A percentile compares a stretch with the other conserved stretches of the same genome.
Evolutionary conservation across 2,113 vertebrate genomes (phyloP).

Genomic region (Cavia porcellus): DNA sequence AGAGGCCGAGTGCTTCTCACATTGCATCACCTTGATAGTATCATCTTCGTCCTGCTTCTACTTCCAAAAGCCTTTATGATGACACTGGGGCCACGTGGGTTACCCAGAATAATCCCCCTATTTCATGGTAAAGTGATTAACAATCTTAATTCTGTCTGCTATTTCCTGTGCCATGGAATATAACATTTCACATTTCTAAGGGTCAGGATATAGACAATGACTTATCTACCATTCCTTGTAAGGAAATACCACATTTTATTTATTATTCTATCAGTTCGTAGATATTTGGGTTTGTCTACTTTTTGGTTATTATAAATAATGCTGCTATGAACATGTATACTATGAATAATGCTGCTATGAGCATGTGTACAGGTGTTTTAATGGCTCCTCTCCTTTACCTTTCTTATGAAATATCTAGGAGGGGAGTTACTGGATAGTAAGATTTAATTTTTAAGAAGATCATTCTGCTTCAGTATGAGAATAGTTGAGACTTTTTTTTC

Average conservation of each 20-base stretch:
- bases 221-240: neutral
- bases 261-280: neutral
- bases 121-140: neutral
- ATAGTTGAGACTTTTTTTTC: neutral
- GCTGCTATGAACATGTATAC: neutral
- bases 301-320: neutral
- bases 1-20: neutral
- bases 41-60: neutral
- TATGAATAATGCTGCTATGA: neutral
- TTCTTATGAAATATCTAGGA: neutral
- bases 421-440: neutral
- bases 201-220: neutral
- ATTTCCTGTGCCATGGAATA: slow-evolving; percentile 11
- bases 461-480: neutral
- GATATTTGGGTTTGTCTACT: neutral
- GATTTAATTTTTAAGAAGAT: slow-evolving; percentile 40
- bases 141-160: neutral
- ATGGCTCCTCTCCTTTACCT: neutral
- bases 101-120: neutral
- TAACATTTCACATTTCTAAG: neutral
- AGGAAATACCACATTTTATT: slow-evolving; percentile 17
- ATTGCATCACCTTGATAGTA: neutral
- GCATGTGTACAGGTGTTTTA: slow-evolving; percentile 13
- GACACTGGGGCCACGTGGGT: neutral
- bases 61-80: neutral